phyloP scores from a whole-genome alignment of 2,888 invertebrate genomes.

The Spodoptera exigua region DNA sequence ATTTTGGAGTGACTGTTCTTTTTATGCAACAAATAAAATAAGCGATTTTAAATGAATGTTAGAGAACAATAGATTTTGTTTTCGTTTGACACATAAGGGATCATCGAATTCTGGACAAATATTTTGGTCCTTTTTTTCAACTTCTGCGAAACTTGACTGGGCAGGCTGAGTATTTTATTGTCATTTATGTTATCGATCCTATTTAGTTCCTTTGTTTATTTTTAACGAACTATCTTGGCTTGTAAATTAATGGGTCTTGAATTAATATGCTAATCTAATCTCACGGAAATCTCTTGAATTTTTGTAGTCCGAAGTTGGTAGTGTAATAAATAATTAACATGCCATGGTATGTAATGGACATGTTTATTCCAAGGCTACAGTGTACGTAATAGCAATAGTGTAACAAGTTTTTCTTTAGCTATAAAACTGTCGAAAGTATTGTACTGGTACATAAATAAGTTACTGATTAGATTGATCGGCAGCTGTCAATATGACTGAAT shows the following conservation, averaged over 20 bases:
- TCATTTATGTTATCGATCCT: slow-evolving; percentile 25
- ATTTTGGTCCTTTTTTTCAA: slow-evolving; percentile 53
- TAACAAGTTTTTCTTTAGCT: slow-evolving; percentile 46
- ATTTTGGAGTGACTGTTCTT: slow-evolving; percentile 63
- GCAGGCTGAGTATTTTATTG: slow-evolving; percentile 37
- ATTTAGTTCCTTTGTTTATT: slow-evolving; percentile 23
- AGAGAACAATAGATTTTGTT: slow-evolving; percentile 64
- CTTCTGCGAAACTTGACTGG: slow-evolving; percentile 54
- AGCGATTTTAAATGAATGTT: slow-evolving; percentile 62
- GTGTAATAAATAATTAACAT: slow-evolving; percentile 55
- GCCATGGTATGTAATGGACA: slow-evolving; percentile 43
- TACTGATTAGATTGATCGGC: slow-evolving; percentile 49
- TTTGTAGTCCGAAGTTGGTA: slow-evolving; percentile 48
- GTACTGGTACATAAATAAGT: slow-evolving; percentile 37
- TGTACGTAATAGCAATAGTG: slow-evolving; percentile 34
- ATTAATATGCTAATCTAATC: slow-evolving; percentile 52
- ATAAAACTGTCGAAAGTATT: slow-evolving; percentile 48
- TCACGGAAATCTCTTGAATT: slow-evolving; percentile 57
- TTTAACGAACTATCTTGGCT: slow-evolving; percentile 18
- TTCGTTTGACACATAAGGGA: slow-evolving; percentile 55
- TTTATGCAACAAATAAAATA: slow-evolving; percentile 61
- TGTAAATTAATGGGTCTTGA: slow-evolving; percentile 37
- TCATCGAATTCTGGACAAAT: slow-evolving; percentile 62
- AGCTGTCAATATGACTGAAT: slow-evolving; percentile 37
- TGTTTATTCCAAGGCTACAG: slow-evolving; percentile 51